Base-by-base conservation (phyloP, 2,113 vertebrate genomes). In the Tetrax tetrax region DNA sequence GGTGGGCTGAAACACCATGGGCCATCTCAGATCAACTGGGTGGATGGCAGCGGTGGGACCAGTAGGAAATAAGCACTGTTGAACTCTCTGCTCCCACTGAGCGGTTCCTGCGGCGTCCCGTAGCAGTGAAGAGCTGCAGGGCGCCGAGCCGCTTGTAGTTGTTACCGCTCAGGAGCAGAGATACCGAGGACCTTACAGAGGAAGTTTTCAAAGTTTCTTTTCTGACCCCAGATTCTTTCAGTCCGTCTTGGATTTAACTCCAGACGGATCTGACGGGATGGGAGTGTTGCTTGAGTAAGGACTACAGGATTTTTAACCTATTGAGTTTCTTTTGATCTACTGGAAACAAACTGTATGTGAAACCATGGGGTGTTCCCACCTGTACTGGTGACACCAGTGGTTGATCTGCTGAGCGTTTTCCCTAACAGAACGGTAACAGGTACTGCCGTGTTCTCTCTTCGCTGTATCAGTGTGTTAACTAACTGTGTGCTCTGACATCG, bases 41-140 rank as follows among this genome's bases (percentile, higher is more conserved):
- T 9, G 43, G 47, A 14, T 1, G 1, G 17, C 19, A 1, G 2
- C 82, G 38, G 35, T 11, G 61, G 35, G 38, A 53, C 59, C 69
- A 35, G 20, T 4, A 25, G 48, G 38, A 90, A 76, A 76, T 21
- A 4, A 50, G 12, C 15, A 11, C 6, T 17, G 51, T 60, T 66
- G 2, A 84, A 65, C 20, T 24, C 10, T 11, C 27, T 79, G 28
- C 56, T 84, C 18, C 54, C 41, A 8, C 3, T 3, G 14, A 45
- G 7, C 29, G 28, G 22, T 64, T 43, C 20, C 29, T 57, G 50
- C 59, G 61, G 6, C 29, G 14, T 57, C 59, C 22, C 0, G 0
- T 22, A 20, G 64, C 20, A 24, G 50, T 7, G 37, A 66, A 16
- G 75, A 51, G 70, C 43, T 68, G 65, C 20, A 20, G 75, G 59